Evolutionary conservation across 1,140 invertebrate genomes (phyloP).

Genomic region (Steinernema khuongi): DNA sequence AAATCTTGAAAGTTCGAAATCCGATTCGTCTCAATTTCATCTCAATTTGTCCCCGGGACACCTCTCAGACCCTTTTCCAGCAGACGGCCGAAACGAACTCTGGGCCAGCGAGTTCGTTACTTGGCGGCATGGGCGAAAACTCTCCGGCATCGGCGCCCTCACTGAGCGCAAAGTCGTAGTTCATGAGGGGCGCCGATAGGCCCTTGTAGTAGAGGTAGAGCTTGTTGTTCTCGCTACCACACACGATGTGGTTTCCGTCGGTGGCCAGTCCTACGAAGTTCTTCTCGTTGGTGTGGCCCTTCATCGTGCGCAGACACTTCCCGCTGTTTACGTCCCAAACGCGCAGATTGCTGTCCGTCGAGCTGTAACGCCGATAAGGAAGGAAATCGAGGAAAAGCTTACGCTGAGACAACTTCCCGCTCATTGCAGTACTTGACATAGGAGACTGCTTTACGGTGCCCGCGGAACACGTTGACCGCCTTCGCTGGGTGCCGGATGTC

Average conservation of each 20-base stretch:
- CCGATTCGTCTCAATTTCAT: background rate
- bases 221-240: constrained; percentile 87
- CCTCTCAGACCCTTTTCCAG: constrained; percentile 68
- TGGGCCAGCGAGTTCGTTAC: constrained; percentile 45
- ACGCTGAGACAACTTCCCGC: constrained; percentile 81
- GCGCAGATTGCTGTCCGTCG: constrained; percentile 87
- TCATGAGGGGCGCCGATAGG: constrained; percentile 77
- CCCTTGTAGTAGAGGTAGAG: constrained; percentile 89
- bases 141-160: constrained; percentile 67
- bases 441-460: constrained; percentile 88
- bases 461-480: constrained; percentile 77
- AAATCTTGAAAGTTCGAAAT: too few relatives aligned
- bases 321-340: constrained; percentile 75
- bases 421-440: constrained; percentile 89
- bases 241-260: constrained; percentile 86
- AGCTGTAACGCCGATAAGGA: constrained; percentile 60
- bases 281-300: constrained; percentile 90
- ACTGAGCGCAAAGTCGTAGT: constrained; percentile 76
- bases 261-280: constrained; percentile 94
- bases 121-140: constrained; percentile 5
- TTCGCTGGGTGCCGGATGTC: constrained; percentile 80
- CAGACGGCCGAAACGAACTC: constrained; percentile 94
- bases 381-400: constrained; percentile 49
- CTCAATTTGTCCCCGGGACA: background rate
- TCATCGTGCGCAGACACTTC: constrained; percentile 77